phyloP scores from a whole-genome alignment of 53 echinoderm and acorn worm genomes.

The Hippasteria phrygiana region DNA sequence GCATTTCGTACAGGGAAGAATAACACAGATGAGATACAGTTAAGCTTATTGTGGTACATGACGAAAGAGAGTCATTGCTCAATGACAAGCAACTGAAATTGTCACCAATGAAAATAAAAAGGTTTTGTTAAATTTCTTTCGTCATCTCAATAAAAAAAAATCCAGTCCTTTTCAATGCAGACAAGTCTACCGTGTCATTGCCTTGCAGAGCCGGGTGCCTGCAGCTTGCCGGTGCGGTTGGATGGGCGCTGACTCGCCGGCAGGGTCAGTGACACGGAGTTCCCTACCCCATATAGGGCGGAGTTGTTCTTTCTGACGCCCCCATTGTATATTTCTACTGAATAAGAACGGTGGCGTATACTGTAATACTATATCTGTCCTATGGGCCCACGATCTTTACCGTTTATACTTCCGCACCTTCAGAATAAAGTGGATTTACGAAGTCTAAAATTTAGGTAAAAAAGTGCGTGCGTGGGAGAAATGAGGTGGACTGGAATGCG shows the following conservation, averaged over 20 bases:
- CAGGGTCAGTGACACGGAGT: constrained; percentile 40
- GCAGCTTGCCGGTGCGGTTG: not conserved
- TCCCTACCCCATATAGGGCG: not conserved
- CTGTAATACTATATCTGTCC: not conserved
- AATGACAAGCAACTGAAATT: not conserved
- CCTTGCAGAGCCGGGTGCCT: not conserved
- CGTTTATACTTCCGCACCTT: no score
- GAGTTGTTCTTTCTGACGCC: not conserved
- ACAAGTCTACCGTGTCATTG: not conserved
- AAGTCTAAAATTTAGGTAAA: no score
- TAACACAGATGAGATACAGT: not conserved
- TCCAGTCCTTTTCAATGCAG: not conserved
- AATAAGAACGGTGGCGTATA: constrained; percentile 47
- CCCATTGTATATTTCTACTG: constrained; percentile 1
- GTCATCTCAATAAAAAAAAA: not conserved
- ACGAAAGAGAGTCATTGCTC: not conserved
- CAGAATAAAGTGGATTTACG: no score
- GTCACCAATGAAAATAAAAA: not conserved
- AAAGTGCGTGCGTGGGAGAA: no score
- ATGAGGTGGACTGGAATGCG: no score
- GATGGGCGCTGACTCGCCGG: not conserved
- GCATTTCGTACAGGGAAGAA: no score
- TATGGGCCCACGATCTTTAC: no score
- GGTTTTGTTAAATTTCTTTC: not conserved
- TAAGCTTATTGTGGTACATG: not conserved